Base-by-base conservation (phyloP, 53 echinoderm and acorn worm genomes). In the Arbacia lixula region DNA sequence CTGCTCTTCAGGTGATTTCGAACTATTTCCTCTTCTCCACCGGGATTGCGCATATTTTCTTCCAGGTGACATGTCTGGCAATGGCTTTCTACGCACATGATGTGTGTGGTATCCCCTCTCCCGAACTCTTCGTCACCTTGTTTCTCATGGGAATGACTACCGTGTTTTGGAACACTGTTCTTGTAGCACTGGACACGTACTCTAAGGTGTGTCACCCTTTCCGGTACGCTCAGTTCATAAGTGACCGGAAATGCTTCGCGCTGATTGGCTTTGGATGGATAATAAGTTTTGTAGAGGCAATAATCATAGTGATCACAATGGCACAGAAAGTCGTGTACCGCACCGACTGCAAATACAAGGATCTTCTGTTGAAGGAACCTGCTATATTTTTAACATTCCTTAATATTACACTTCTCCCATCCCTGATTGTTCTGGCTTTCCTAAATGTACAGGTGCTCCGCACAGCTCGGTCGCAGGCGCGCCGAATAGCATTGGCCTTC, bases 191-290 rank as follows among this genome's bases (percentile, higher is more conserved):
- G 43, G 73, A 73, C 17, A 73, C 73, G 1, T 73, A 73, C 33
- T 33, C 51, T 5, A 73, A 73, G 73, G 52, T 73, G 2, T 73
- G 73, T 28, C 53, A 73, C 32, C 73, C 73, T 3, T 73, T 73
- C 53, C 28, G 31, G 16, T 73, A 73, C 31, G 50, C 52, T 14
- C 73, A 33, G 2, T 4, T 73, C n/a, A 73, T 52, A 14, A 31
- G 50, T n/a, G 73, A 52, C 25, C 50, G 52, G 34, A 73, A 33
- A 33, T 73, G 52, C 33, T 52, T 73, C 31, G 1, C 29, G 4
- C 11, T 53, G 50, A 52, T 73, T 9, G 33, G 31, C 1, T 31
- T 52, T 20, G 46, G 12, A 12, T 73, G 73, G 73, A 53, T n/a
- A n/a, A n/a, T n/a, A n/a, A n/a, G n/a, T n/a, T n/a, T n/a, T n/a